Evolutionary conservation across 2,797 vertebrate genomes (phyloP), one percentile per base, ranked within the genome.

Genomic region (Hyperoplus lanceolatus): DNA sequence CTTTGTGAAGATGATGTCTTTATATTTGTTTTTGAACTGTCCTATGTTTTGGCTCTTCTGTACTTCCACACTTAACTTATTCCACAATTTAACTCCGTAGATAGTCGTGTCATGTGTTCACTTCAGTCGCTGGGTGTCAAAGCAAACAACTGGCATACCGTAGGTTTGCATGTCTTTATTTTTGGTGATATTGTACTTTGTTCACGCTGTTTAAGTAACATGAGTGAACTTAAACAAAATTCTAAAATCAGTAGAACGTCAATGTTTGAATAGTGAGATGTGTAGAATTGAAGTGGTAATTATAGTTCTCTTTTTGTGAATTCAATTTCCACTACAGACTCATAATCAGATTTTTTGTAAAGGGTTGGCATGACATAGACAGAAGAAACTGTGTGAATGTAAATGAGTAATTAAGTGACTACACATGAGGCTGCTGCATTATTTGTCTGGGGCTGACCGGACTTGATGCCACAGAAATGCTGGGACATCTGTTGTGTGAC

Each of bases 71-170:
- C 29, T 29, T 29, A 29, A 29, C 29, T 29, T 29, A 29, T 29
- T 29, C 29, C 29, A 29, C 29, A 29, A 29, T 29, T 29, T 29
- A 29, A 29, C 29, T 29, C 29, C 3, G 29, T 29, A 29, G 3
- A 29, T 60, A 29, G 46, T 76, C 68, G 69, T 89, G 85, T 91
- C 69, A 87, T 92, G 89, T 87, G 85, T 88, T 80, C 66, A 54
- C 73, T 89, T 90, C 77, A 79, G 57, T 89, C 81, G 55, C 67
- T 39, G 75, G 48, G 77, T 80, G 81, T 89, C 67, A 57, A 76
- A 29, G 73, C 66, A 81, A 82, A 83, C 83, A 87, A 85, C 85
- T 70, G 78, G 10, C 80, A 74, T 41, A 63, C 61, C 84, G 71
- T 63, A 58, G 70, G 6, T 79, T 83, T 84, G 64, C 49, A 7